Percentiles rank a stretch among this genome's conserved stretches.
These are phyloP conservation scores for Epirrhoe alternata DNA, from an alignment of 2,888 invertebrate species.

Conservation along the genomic window DNA sequence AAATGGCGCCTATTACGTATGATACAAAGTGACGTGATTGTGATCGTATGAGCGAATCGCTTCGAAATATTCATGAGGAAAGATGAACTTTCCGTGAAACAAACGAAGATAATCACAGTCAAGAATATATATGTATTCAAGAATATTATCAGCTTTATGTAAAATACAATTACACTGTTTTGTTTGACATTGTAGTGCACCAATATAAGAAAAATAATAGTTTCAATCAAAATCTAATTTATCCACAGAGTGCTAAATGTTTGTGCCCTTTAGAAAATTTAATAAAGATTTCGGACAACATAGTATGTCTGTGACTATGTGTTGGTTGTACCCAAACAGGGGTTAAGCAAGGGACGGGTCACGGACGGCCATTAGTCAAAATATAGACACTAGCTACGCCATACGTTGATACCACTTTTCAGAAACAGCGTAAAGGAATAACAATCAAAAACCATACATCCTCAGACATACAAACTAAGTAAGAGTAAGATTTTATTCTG, in stretches of 20 bases:
- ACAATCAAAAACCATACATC: slow-evolving; percentile 2
- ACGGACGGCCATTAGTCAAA: neutral
- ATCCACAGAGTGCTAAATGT: neutral
- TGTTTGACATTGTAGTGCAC: neutral
- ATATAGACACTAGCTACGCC: no score
- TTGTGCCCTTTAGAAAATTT: neutral
- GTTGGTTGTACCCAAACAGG: neutral
- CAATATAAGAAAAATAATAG: neutral
- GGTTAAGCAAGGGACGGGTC: slow-evolving; percentile 11
- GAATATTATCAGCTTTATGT: no score
- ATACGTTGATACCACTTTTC: no score
- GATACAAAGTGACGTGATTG: slow-evolving; percentile 22
- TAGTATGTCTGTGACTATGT: neutral
- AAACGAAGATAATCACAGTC: neutral
- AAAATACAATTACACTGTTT: neutral
- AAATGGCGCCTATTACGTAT: slow-evolving; percentile 8
- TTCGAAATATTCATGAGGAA: slow-evolving; percentile 23
- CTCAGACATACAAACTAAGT: slow-evolving; percentile 14
- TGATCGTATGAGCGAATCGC: slow-evolving; percentile 28
- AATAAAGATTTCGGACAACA: neutral
- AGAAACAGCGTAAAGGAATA: neutral
- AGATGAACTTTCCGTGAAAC: slow-evolving; percentile 8
- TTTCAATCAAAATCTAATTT: neutral
- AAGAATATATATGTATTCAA: neutral
- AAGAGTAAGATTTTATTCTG: no score